Conservation (phyloP, 2,797 vertebrate genomes). For the Pitangus sulphuratus region DNA sequence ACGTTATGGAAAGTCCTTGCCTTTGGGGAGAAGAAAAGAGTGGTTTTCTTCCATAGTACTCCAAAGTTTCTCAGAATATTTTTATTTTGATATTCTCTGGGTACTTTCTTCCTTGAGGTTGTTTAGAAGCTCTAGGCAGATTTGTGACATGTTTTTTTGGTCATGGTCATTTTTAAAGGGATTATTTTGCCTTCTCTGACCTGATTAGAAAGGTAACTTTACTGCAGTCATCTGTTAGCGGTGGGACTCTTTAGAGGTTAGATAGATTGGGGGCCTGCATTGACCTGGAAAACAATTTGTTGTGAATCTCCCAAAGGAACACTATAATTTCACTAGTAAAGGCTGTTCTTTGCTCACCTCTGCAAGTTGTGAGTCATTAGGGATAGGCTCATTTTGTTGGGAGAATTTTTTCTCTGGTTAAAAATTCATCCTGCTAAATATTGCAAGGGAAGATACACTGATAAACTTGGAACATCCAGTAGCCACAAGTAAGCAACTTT, state of each 20-base stretch:
- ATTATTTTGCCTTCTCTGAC: background rate
- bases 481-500: background rate
- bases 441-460: background rate
- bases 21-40: background rate
- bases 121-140: background rate
- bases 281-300: constrained; percentile 34
- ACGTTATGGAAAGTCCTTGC: background rate
- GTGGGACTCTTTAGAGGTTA: background rate
- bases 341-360: constrained; percentile 20
- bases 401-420: background rate
- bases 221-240: background rate
- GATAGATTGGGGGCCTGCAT: background rate
- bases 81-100: background rate
- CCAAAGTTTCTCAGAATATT: background rate
- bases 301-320: background rate
- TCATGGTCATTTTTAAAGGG: background rate
- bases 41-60: background rate
- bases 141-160: background rate
- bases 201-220: background rate
- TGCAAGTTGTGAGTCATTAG: background rate
- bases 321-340: constrained; percentile 32
- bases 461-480: background rate
- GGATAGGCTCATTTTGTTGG: background rate
- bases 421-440: constrained; percentile 48
- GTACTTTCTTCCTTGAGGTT: background rate